These are phyloP conservation scores for Sus scrofa DNA, from an alignment of 2,113 vertebrate species.

Conservation along the genomic window DNA sequence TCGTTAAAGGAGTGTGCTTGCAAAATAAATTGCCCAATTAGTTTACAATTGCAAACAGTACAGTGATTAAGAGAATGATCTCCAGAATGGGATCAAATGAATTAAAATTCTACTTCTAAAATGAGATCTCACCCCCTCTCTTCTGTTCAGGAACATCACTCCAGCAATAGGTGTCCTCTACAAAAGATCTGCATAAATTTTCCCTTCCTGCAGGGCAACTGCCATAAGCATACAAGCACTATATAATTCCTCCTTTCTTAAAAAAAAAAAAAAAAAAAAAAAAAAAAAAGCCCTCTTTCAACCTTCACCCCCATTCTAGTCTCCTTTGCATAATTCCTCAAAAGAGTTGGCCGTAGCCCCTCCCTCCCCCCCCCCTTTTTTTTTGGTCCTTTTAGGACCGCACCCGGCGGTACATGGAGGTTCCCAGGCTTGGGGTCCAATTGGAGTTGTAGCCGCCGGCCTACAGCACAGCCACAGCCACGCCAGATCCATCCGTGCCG, in stretches of 20 bases:
- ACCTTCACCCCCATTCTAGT: not conserved
- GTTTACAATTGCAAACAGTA: not conserved
- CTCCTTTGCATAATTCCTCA: not conserved
- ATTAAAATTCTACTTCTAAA: not conserved
- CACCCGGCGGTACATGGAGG: too few species aligned
- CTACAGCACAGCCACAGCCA: too few species aligned
- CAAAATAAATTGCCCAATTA: not conserved
- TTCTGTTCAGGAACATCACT: not conserved
- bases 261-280: not conserved
- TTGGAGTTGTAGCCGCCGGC: too few species aligned
- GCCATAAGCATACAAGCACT: not conserved
- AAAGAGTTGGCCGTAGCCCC: not conserved
- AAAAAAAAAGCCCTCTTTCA: not conserved
- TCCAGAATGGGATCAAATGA: not conserved
- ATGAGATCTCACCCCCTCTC: not conserved
- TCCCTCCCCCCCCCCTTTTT: not conserved
- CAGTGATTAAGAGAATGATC: constrained; percentile 6
- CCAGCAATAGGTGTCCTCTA: too few species aligned
- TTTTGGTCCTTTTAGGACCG: too few species aligned
- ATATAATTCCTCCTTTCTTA: not conserved
- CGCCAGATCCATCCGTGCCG: too few species aligned
- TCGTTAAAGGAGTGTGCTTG: not conserved
- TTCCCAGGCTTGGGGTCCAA: too few species aligned
- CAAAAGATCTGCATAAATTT: not conserved
- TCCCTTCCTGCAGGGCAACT: not conserved